These are phyloP conservation scores for Perodicticus potto DNA, from an alignment of 2,797 vertebrate genomes.

Conservation along the genomic window DNA sequence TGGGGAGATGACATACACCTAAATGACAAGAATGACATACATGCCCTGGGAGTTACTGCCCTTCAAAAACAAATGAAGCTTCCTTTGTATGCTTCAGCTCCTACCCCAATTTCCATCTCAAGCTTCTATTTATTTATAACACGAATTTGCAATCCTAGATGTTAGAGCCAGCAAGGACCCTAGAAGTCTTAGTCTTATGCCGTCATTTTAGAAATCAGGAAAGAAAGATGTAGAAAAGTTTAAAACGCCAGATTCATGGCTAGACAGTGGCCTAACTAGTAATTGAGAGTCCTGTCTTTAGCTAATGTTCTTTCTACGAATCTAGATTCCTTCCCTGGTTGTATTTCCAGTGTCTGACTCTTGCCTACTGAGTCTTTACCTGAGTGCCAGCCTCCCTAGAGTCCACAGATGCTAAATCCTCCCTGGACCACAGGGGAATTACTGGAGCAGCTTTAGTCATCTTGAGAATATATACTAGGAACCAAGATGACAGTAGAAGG, in stretches of 20 bases:
- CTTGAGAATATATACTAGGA: neutral
- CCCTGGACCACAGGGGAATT: neutral
- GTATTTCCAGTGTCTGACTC: neutral
- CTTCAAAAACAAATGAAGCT: neutral
- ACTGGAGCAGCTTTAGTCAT: neutral
- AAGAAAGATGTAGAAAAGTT: slow-evolving; percentile 9
- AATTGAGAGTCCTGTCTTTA: neutral
- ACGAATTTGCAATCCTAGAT: neutral
- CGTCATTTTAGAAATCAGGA: slow-evolving; percentile 11
- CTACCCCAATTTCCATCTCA: neutral
- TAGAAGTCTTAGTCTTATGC: neutral
- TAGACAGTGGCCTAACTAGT: neutral
- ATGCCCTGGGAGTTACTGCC: neutral
- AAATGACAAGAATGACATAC: slow-evolving; percentile 3
- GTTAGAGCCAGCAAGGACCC: neutral
- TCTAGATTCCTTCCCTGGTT: neutral
- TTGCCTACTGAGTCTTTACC: neutral
- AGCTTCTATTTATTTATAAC: neutral
- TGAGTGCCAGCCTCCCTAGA: neutral
- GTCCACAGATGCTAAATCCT: neutral
- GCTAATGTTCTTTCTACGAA: neutral
- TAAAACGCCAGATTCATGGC: neutral
- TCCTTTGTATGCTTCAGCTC: neutral
- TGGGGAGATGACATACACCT: neutral
- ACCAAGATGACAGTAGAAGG: neutral